Base-by-base conservation (phyloP, 2,113 vertebrate species). In the Colistium nudipinnis region DNA sequence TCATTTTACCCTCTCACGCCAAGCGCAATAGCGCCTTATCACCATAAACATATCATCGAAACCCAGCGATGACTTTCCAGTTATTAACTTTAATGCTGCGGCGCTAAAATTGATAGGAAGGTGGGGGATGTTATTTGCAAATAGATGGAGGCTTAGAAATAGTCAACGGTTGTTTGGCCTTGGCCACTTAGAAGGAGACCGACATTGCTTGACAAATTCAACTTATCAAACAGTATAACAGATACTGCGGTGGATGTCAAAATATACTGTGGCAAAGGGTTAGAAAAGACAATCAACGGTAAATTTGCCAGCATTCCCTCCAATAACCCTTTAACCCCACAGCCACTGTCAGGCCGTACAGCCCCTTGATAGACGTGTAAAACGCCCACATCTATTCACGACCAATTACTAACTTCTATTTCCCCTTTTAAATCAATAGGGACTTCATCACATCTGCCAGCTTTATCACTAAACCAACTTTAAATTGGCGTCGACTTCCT, bases 1-100 rank as follows among this genome's bases (percentile, higher is more conserved):
- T 84, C 81, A 75, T 82, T n/a, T 84, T 85, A 76, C 56, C 67
- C 83, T 71, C 74, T 71, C 71, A 64, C 55, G 80, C 82, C 81
- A 81, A 73, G 86, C 70, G 55, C 74, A 74, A 84, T 81, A 49
- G 60, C 74, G 62, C 70, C 76, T 80, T 76, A 87, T 87, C 77
- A 49, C 63, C 68, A 66, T 80, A 76, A 86, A 87, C 76, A 86
- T 71, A 81, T 80, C 77, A 67, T 24, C 68, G 80, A 65, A 78
- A 79, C 81, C 71, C 68, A 77, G 79, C 63, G 54, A 75, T 59
- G 69, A 70, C 74, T 84, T 82, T 82, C 64, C 51, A 64, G 63
- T 76, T 80, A 75, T 84, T 84, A 86, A 86, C 71, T 82, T 87
- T 84, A 63, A 86, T 45, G 65, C 38, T 45, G 67, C 64, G 38